Evolutionary conservation across 2,797 vertebrate genomes (phyloP), one percentile per base, ranked within the genome.

Genomic region (Acanthurus leucopareius): DNA sequence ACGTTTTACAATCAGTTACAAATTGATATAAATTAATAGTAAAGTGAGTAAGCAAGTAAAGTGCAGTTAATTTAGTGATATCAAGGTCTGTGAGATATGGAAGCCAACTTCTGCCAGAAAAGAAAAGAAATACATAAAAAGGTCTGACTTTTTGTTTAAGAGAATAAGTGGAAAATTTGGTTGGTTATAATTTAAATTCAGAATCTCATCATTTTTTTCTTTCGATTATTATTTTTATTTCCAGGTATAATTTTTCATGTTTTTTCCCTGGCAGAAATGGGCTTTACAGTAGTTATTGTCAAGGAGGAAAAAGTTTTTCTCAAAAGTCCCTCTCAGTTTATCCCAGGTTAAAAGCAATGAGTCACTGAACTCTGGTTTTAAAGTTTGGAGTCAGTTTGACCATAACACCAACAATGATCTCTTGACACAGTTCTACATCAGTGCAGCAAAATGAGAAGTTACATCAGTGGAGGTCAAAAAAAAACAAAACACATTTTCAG

Each of bases 1-100:
- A 47, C 1, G 57, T 47, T 75, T 22, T 61, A 62, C 49, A 69
- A 25, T 66, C 10, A 56, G 51, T 40, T 45, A 69, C 9, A 0
- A 45, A 28, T 58, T 32, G 32, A 25, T 19, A 57, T 58, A n/a
- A 60, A 52, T 44, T 64, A 32, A 52, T 35, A 35, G 1, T 69
- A 4, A 28, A 20, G n/a, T n/a, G n/a, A n/a, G n/a, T n/a, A n/a
- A n/a, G n/a, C n/a, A n/a, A 20, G 32, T 47, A 49, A 54, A 67
- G 14, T 66, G 5, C 40, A 62, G 9, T 72, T 65, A 25, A 40
- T 48, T 57, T 20, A 47, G 16, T 65, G 7, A 35, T 38, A 13
- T 73, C 0, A 0, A 65, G 42, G 16, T 32, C 3, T 56, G 7
- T n/a, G 25, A 22, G 1, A 3, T 52, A 35, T 58, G 14, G 48